phyloP scores from a whole-genome alignment of 2,113 vertebrate species.

The Gavia stellata region DNA sequence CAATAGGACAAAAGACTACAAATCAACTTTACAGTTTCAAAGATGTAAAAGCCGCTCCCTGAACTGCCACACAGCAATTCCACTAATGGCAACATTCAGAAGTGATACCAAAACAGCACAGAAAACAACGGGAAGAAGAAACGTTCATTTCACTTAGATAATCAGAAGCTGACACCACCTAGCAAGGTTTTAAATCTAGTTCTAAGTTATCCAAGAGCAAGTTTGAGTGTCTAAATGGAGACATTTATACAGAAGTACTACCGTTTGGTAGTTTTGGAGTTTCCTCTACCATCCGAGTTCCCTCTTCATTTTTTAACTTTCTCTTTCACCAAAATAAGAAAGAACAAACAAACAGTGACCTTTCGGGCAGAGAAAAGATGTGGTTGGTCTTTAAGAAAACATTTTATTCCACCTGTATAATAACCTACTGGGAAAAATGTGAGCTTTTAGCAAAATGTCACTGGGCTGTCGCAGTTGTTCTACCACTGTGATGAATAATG shows the following conservation, averaged over 20 bases:
- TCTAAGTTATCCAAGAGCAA: background rate
- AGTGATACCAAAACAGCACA: background rate
- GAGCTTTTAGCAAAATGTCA: slow-evolving; percentile 51
- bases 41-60: background rate
- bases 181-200: background rate
- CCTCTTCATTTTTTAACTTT: background rate
- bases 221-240: background rate
- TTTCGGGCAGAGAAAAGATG: slow-evolving; percentile 10
- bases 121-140: background rate
- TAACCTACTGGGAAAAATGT: background rate
- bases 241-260: background rate
- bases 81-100: background rate
- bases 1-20: background rate
- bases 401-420: slow-evolving; percentile 1
- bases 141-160: background rate
- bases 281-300: background rate
- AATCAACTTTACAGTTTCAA: background rate
- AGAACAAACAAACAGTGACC: background rate
- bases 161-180: background rate
- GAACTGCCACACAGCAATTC: background rate
- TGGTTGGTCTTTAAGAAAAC: background rate
- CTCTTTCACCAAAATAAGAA: background rate
- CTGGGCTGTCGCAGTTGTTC: background rate
- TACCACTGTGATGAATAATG: background rate
- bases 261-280: background rate